phyloP scores from a whole-genome alignment of 2,888 invertebrate species.

The Argyresthia goedartella region DNA sequence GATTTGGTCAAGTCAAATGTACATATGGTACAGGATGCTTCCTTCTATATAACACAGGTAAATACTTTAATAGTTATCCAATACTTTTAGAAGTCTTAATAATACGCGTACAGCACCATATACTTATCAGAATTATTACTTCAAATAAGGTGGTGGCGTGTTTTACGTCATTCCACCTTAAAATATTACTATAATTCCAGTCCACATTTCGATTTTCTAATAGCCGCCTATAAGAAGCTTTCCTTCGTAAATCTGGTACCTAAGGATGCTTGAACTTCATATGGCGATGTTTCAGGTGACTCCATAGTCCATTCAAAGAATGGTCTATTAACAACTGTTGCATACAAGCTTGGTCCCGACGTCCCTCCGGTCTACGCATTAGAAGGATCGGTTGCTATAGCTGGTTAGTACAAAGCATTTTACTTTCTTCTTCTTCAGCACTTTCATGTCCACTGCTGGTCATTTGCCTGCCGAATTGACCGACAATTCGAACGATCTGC shows the following conservation, averaged over 20 bases:
- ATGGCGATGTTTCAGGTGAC: conserved; percentile 55
- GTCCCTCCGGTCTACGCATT: conserved; percentile 85
- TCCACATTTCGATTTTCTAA: too few relatives aligned
- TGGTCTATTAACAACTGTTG: conserved; percentile 92
- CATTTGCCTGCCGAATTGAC: not conserved
- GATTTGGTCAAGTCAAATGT: conserved; percentile 91
- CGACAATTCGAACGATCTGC: too few relatives aligned
- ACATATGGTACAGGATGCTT: conserved; percentile 98
- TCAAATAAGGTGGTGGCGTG: too few relatives aligned
- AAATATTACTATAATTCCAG: too few relatives aligned
- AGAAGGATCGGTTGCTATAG: conserved; percentile 91
- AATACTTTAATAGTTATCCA: not conserved
- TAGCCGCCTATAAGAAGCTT: too few relatives aligned
- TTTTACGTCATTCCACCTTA: too few relatives aligned
- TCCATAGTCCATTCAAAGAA: conserved; percentile 84
- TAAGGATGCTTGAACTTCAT: too few relatives aligned
- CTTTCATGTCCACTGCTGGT: not conserved
- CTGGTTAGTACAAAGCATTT: conserved; percentile 73
- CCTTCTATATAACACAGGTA: conserved; percentile 93
- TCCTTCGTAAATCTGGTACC: too few relatives aligned
- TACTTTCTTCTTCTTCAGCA: too few relatives aligned
- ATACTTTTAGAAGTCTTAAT: not conserved
- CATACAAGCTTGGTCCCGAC: conserved; percentile 86
- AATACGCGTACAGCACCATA: too few relatives aligned
- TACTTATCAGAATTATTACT: not conserved